phyloP scores from a whole-genome alignment of 2,113 vertebrate species.

The rat (Rattus norvegicus) region DNA sequence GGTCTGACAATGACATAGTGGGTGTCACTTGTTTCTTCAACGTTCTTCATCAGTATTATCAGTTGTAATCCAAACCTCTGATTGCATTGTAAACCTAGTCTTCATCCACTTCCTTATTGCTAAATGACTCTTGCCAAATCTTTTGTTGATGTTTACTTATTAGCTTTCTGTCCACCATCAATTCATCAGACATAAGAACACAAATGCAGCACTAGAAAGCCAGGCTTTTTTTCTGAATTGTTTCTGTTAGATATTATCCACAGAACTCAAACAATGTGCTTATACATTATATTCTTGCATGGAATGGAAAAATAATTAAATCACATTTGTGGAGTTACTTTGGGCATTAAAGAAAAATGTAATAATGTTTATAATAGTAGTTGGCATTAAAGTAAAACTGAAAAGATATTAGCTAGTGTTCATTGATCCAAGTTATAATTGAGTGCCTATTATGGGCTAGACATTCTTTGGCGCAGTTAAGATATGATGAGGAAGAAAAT shows the following conservation, averaged over 20 bases:
- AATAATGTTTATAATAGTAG: neutral
- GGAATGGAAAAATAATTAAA: conserved; percentile 21
- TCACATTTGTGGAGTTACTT: neutral
- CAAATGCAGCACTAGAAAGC: neutral
- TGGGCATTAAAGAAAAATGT: neutral
- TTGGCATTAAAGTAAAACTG: neutral
- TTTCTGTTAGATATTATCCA: neutral
- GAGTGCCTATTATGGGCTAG: neutral
- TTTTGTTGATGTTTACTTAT: neutral
- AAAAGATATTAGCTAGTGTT: neutral
- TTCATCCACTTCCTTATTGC: neutral
- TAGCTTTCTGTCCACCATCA: neutral
- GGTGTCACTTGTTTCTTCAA: neutral
- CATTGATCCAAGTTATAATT: neutral
- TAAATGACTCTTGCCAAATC: neutral
- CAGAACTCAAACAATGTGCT: neutral
- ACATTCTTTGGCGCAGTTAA: neutral
- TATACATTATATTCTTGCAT: neutral
- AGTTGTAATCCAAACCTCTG: neutral
- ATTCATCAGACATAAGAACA: neutral
- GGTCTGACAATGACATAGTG: neutral
- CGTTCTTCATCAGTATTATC: neutral
- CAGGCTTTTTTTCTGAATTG: neutral
- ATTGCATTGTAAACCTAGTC: neutral
- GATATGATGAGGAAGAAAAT: neutral